Conservation (phyloP, 2,113 vertebrate species). For the Sterna hirundo region DNA sequence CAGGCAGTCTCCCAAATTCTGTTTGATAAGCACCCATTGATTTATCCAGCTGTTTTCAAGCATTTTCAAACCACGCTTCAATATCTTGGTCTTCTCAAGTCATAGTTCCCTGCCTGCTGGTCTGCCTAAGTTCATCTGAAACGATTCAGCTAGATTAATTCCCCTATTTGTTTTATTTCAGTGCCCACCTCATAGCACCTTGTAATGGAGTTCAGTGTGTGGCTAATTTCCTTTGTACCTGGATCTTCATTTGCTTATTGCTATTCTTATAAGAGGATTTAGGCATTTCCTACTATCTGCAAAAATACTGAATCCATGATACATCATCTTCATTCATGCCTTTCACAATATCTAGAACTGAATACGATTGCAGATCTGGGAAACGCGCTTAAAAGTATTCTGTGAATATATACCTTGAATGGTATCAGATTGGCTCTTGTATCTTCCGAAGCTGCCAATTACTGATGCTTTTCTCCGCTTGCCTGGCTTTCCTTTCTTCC, state of each 20-base stretch:
- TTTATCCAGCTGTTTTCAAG: not conserved
- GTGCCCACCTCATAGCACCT: not conserved
- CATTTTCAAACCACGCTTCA: not conserved
- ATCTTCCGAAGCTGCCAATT: not conserved
- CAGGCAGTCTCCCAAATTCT: not conserved
- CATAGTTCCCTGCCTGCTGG: not conserved
- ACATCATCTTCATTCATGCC: not conserved
- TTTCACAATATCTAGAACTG: not conserved
- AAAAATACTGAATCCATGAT: not conserved
- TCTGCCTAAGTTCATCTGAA: not conserved
- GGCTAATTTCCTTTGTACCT: not conserved
- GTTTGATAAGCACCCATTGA: not conserved
- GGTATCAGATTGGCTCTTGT: not conserved
- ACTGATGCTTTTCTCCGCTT: not conserved
- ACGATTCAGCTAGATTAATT: not conserved
- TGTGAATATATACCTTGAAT: not conserved
- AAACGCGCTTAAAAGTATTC: not conserved
- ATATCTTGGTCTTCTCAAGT: not conserved
- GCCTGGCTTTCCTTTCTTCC: not conserved
- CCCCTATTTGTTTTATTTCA: not conserved
- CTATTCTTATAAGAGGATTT: not conserved
- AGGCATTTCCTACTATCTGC: not conserved
- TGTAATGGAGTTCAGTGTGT: not conserved
- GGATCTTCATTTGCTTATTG: not conserved
- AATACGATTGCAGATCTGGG: not conserved